Evolutionary conservation across 2,888 invertebrate genomes (phyloP).

Genomic region (Empis livida): DNA sequence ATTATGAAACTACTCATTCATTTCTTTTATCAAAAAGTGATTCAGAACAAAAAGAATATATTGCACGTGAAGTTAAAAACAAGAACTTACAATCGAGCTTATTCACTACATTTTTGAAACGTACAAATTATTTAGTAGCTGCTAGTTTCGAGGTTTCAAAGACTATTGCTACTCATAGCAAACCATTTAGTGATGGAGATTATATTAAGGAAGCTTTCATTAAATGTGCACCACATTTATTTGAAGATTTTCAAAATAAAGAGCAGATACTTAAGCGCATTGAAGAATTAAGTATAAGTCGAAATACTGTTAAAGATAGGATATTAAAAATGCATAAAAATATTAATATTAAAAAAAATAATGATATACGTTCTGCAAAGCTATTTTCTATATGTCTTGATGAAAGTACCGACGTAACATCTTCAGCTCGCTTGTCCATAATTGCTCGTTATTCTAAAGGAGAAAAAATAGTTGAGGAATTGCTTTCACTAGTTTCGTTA

Average conservation of each 20-base stretch:
- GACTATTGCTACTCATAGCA: conserved; percentile 13
- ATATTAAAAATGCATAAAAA: not conserved
- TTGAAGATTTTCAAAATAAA: not conserved
- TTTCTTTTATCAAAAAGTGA: not conserved
- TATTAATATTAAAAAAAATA: not conserved
- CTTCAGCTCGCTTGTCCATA: not conserved
- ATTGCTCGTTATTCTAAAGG: conserved; percentile 14
- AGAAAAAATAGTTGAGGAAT: conserved; percentile 12
- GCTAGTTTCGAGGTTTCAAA: not conserved
- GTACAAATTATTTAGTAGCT: not conserved
- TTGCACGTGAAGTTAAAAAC: not conserved
- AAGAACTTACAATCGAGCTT: not conserved
- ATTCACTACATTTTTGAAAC: not conserved
- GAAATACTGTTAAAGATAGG: conserved; percentile 1
- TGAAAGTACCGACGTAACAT: not conserved
- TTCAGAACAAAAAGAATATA: not conserved
- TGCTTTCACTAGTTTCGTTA: conserved; percentile 14
- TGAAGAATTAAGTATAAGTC: conserved; percentile 1
- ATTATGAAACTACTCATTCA: not conserved
- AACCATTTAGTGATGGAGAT: conserved; percentile 16
- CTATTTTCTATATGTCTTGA: not conserved
- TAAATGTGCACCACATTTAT: not conserved
- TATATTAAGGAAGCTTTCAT: conserved; percentile 12
- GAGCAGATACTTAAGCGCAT: not conserved
- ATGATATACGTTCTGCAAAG: not conserved